These are phyloP conservation scores for Parthenolecanium corni DNA, from an alignment of 2,888 invertebrate genomes.

Conservation along the genomic window DNA sequence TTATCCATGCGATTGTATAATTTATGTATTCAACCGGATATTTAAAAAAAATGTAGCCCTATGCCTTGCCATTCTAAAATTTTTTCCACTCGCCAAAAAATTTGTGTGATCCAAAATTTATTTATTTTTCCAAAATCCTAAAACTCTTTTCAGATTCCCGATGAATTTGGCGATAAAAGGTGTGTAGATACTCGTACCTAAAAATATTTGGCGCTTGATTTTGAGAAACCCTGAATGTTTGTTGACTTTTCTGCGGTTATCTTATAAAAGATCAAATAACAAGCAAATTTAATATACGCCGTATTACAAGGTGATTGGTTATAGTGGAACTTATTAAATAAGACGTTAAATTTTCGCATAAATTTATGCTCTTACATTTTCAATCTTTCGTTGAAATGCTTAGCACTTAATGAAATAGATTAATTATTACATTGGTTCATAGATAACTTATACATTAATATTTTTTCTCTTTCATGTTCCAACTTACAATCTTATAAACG, in stretches of 20 bases:
- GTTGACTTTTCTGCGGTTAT: conserved; percentile 25
- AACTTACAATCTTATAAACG: conserved; percentile 12
- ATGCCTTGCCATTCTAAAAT: no score
- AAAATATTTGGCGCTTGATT: no score
- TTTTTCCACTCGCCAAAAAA: no score
- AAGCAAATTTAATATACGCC: conserved; percentile 25
- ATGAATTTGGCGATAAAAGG: no score
- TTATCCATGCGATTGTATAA: no score
- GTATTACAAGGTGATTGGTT: conserved; percentile 5
- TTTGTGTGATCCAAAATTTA: no score
- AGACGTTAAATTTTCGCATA: conserved; percentile 25
- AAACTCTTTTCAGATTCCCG: no score
- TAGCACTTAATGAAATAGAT: conserved; percentile 13
- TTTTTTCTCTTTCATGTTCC: background rate
- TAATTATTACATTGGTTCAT: conserved; percentile 20
- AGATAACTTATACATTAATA: background rate
- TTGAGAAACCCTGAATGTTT: conserved; percentile 18
- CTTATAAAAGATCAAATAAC: conserved; percentile 20
- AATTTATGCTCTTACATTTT: conserved; percentile 24
- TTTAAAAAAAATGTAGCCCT: no score
- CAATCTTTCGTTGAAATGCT: conserved; percentile 24
- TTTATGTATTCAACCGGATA: no score
- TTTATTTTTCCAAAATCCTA: no score
- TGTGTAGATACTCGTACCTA: no score
- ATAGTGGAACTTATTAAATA: conserved; percentile 21